A percentile compares a stretch with the other conserved stretches of the same genome.
Conservation (phyloP, 2,888 invertebrate genomes). For the Stramonita haemastoma region DNA sequence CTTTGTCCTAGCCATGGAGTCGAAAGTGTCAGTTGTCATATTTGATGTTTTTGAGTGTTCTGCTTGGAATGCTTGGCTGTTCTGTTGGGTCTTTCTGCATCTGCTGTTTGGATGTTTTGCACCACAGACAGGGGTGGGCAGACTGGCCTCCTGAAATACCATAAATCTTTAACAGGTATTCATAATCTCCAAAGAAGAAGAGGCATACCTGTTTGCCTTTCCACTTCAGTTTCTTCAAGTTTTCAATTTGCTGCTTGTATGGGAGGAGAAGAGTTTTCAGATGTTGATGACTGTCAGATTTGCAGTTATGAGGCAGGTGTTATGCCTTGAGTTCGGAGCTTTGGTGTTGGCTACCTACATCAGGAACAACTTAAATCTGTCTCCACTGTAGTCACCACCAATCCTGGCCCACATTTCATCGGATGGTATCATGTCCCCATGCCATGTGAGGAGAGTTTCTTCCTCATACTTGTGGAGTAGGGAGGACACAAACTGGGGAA, state of each 20-base stretch:
- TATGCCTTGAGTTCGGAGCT: conserved; percentile 15
- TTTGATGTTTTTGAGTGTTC: not conserved
- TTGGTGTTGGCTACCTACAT: not conserved
- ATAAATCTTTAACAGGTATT: too few species aligned
- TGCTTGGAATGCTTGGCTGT: not conserved
- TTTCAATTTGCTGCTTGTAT: not conserved
- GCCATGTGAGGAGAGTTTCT: conserved; percentile 22
- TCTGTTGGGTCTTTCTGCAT: too few species aligned
- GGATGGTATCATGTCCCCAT: not conserved
- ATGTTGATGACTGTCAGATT: conserved; percentile 16
- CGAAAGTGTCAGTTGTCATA: not conserved
- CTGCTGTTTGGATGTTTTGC: too few species aligned
- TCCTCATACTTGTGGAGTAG: conserved; percentile 12
- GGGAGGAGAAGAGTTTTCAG: not conserved
- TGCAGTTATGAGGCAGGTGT: conserved; percentile 28
- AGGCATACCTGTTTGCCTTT: not conserved
- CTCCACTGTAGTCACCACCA: conserved; percentile 13
- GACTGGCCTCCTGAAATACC: too few species aligned
- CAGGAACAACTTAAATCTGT: not conserved
- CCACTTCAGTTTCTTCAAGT: not conserved
- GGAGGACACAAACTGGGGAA: conserved; percentile 9
- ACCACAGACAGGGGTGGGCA: too few species aligned
- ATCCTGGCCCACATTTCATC: conserved; percentile 24
- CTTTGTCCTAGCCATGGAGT: not conserved
- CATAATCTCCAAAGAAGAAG: too few species aligned